phyloP scores from a whole-genome alignment of 2,888 invertebrate genomes.

The Brachynemurus nebulosus region DNA sequence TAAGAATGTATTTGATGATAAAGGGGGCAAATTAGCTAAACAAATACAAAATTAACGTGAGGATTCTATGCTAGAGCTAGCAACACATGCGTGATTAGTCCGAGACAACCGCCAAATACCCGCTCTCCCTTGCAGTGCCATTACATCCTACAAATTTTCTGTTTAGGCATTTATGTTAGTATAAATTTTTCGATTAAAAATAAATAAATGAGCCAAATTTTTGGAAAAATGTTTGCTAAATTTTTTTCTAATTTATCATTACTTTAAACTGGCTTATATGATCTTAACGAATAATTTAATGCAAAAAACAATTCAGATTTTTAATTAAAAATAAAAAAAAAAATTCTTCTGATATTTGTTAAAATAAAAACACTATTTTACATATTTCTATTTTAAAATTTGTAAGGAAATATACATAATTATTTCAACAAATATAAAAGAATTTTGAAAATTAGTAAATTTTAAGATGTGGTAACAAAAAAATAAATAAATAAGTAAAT shows the following conservation, averaged over 20 bases:
- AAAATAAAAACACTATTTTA: not conserved
- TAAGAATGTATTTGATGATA: conserved; percentile 10
- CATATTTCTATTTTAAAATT: not conserved
- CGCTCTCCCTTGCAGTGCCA: conserved; percentile 13
- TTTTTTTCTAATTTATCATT: not conserved
- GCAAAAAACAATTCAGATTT: too few relatives aligned
- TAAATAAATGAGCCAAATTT: not conserved
- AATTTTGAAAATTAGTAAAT: not conserved
- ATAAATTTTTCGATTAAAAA: not conserved
- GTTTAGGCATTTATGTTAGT: not conserved
- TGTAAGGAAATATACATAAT: not conserved
- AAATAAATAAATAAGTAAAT: too few relatives aligned
- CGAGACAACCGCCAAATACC: conserved; percentile 5
- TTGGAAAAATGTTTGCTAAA: too few relatives aligned
- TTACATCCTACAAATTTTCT: conserved; percentile 4
- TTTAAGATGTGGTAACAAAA: not conserved
- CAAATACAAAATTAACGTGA: conserved; percentile 9
- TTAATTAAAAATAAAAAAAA: not conserved
- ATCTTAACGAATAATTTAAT: too few relatives aligned
- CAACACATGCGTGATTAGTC: conserved; percentile 10
- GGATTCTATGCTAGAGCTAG: conserved; percentile 6
- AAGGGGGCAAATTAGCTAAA: conserved; percentile 8
- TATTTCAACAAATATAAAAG: conserved; percentile 1
- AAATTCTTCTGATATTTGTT: not conserved
- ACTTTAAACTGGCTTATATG: not conserved